phyloP scores from a whole-genome alignment of 2,797 vertebrate species.

The Periophthalmus magnuspinnatus region DNA sequence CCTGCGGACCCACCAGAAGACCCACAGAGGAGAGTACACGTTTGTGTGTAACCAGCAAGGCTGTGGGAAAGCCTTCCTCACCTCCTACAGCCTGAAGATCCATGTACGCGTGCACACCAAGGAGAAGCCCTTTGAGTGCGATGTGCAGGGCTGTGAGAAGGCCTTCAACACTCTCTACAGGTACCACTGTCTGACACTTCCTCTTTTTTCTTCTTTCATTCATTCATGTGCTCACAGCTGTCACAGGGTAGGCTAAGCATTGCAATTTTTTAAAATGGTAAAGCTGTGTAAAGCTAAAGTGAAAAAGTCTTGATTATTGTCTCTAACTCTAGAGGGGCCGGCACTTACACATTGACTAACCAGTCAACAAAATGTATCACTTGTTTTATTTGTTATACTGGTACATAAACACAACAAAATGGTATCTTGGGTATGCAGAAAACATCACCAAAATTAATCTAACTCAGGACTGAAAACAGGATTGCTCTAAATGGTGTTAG shows the following conservation, averaged over 20 bases:
- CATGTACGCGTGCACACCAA: conserved; percentile 98
- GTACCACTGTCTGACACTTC: conserved; percentile 53
- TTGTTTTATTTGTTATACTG: no score
- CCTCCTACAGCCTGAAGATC: conserved; percentile 98
- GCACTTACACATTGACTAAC: not conserved
- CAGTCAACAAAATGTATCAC: not conserved
- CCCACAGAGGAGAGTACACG: conserved; percentile 95
- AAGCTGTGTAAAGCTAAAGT: no score
- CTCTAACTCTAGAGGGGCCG: not conserved
- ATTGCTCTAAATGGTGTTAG: no score
- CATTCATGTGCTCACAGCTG: no score
- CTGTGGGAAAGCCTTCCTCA: conserved; percentile 98
- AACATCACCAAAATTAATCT: no score
- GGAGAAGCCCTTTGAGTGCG: conserved; percentile 99
- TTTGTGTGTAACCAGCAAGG: conserved; percentile 98
- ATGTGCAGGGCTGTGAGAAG: conserved; percentile 97
- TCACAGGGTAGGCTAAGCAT: no score
- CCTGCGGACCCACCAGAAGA: conserved; percentile 97
- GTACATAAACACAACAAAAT: no score
- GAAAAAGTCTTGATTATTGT: no score
- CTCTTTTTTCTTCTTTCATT: not conserved
- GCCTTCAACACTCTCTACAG: conserved; percentile 97
- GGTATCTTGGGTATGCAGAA: not conserved
- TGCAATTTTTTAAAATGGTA: no score
- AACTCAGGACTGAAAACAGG: no score